Percentiles rank a stretch among this genome's conserved stretches.
phyloP scores from a whole-genome alignment of 2,113 vertebrate genomes.

The Ageneiosus marmoratus region DNA sequence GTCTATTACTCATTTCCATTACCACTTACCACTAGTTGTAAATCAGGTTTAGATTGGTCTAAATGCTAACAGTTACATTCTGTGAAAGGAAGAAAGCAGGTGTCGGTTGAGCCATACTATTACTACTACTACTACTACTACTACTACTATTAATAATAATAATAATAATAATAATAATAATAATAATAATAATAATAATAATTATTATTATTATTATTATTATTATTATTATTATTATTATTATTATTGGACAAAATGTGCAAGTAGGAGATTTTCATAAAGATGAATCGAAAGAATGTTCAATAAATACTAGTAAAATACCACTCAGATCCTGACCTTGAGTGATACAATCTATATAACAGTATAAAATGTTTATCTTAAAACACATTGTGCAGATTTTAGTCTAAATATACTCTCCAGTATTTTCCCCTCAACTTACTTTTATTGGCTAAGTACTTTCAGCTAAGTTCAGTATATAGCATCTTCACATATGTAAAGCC shows the following conservation, averaged over 20 bases:
- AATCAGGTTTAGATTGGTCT: background rate
- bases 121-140: no score
- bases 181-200: no score
- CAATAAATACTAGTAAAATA: background rate
- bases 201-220: no score
- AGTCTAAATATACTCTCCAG: background rate
- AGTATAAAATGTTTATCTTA: background rate
- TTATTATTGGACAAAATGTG: background rate
- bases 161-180: no score
- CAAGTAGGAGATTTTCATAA: background rate
- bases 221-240: no score
- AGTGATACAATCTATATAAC: background rate
- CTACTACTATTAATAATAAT: no score
- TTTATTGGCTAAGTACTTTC: slow-evolving; percentile 20
- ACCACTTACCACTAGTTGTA: no score
- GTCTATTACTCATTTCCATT: background rate
- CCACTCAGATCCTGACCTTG: background rate
- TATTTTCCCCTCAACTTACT: slow-evolving; percentile 10
- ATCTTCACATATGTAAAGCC: slow-evolving; percentile 51
- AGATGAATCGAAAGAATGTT: background rate
- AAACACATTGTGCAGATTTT: slow-evolving; percentile 5
- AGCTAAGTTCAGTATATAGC: slow-evolving; percentile 35
- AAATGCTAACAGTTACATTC: no score
- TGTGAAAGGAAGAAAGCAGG: background rate
- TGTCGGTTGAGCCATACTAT: background rate